Conservation (phyloP, 2,888 invertebrate species). For the Gortyna flavago region DNA sequence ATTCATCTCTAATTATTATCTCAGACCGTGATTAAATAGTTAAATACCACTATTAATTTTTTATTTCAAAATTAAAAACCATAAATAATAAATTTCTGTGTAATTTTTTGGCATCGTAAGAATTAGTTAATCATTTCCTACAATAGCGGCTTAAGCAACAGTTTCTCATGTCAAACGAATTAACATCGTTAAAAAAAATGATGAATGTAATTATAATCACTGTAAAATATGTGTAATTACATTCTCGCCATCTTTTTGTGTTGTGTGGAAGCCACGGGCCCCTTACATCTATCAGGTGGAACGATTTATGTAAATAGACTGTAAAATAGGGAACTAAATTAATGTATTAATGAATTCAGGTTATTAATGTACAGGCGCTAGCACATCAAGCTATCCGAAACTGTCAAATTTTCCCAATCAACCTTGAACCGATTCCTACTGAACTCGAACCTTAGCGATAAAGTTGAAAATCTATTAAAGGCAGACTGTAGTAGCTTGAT, state of each 20-base stretch:
- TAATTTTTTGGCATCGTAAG: conserved; percentile 2
- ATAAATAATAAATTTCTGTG: conserved; percentile 13
- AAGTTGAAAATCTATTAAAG: too few species aligned
- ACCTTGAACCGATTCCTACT: too few species aligned
- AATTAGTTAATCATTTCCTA: conserved; percentile 14
- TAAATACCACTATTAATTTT: too few species aligned
- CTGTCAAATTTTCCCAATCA: too few species aligned
- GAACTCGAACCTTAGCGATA: too few species aligned
- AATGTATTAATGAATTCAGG: background rate
- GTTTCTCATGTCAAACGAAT: conserved; percentile 51
- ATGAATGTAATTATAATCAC: conserved; percentile 41
- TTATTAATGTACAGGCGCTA: too few species aligned
- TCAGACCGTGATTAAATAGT: background rate
- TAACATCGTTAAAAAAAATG: conserved; percentile 40
- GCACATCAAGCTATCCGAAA: too few species aligned
- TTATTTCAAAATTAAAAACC: conserved; percentile 13
- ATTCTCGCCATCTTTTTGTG: conserved; percentile 28
- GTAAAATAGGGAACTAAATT: background rate
- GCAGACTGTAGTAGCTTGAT: too few species aligned
- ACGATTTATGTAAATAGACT: conserved; percentile 10
- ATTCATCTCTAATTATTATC: conserved; percentile 1
- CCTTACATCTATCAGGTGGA: conserved; percentile 29
- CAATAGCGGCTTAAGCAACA: conserved; percentile 35
- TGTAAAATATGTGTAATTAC: conserved; percentile 44
- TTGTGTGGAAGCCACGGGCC: conserved; percentile 13